Evolutionary conservation across 2,888 invertebrate species (phyloP), one percentile per base, ranked within the genome.

Genomic region (Phyllotreta striolata): DNA sequence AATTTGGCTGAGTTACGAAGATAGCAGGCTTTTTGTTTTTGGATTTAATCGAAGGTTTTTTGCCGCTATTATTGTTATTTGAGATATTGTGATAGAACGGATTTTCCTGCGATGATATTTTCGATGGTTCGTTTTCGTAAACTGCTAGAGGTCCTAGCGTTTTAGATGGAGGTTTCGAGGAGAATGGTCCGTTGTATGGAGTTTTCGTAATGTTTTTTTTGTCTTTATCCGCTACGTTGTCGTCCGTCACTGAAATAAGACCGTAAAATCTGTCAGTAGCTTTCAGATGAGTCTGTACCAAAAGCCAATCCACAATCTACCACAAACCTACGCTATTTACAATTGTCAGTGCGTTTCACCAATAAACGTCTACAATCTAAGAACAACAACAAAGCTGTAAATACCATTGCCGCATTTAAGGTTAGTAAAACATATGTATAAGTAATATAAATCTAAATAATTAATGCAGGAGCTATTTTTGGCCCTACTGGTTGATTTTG

Each of bases 111-210:
- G 69, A 62, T n/a, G 44, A 40, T 8, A 73, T 7, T 64, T 66
- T 69, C 8, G 72, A 68, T 38, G 73, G 69, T 14, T 72, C 71
- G 57, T 81, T 81, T 43, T 74, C 71, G 69, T 81, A 81, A 41
- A 79, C 76, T 40, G 75, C 56, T 43, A 81, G 72, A 8, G 81
- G 81, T 54, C 81, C 81, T 58, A 78, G 66, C 7, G 77, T 73
- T 75, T 80, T 80, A 3, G 80, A 79, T 5, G 80, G 78, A 47
- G 68, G 49, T 72, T 77, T 78, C 24, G 73, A 40, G 44, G 65
- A 64, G 55, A 75, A 69, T 9, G 68, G 64, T 55, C 62, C 71
- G 59, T 58, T 10, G 41, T 66, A 62, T 51, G 64, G 41, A 34
- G 51, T 39, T 63, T 74, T 71, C 58, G 72, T 74, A 51, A 69